Base-by-base conservation (phyloP, 2,797 vertebrate species). In the Rousettus madagascariensis region DNA sequence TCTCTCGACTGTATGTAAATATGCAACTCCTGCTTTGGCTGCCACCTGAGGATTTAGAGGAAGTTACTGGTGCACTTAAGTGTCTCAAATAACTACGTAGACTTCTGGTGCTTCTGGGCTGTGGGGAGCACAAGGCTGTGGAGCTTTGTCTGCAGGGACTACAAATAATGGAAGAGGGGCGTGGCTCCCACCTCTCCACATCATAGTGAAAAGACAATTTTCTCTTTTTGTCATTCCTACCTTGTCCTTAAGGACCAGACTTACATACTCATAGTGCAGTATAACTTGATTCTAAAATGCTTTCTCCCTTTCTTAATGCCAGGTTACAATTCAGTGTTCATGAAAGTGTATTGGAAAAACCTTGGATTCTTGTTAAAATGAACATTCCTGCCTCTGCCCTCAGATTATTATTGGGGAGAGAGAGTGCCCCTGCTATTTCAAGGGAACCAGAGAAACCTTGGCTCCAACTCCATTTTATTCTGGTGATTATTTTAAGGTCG, bases 181-280 rank as follows among this genome's bases (percentile, higher is more conserved):
- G 26, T 22, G 89, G 79, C 59, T 9, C 28, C 59, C 59, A 61
- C 24, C 59, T 12, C 28, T 59, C 26, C 57, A 74, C 95, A 82
- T 33, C 75, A 90, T 33, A n/a, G 38, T 6, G n/a, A 65, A 17
- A 83, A 89, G 57, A 41, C 38, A 22, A 49, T 86, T 96, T 95
- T 95, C 71, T 96, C 91, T 4, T 49, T 38, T 49, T 12, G 19
- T 43, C 79, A 30, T 53, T 71, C n/a, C 17, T 16, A 26, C 63
- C 86, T 90, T 87, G 88, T 75, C 80, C 95, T 96, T 92, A 38
- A 63, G 36, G 69, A 83, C 11, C 38, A 72, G 33, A 30, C 36
- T 77, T 88, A 36, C 66, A 65, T 57, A 30, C 88, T 63, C 36
- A 80, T 16, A 11, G 22, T 41, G 26, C 5, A 61, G n/a, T 43